These are phyloP conservation scores for Typhlichthys eigenmanni DNA, from an alignment of 2,797 vertebrate genomes.

Conservation along the genomic window DNA sequence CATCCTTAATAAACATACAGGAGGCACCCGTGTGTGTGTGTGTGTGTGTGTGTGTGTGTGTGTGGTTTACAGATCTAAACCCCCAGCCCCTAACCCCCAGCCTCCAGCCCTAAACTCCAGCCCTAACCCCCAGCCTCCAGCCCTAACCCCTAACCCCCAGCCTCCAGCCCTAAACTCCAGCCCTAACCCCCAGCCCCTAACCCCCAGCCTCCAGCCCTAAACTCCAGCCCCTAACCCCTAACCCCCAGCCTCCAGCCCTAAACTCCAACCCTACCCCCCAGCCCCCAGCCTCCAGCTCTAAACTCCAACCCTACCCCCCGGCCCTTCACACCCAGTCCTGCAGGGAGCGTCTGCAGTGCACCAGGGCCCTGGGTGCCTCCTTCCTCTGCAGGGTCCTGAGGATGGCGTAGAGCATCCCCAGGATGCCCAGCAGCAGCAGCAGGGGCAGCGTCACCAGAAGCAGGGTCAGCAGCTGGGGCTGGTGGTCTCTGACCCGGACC, in stretches of 20 bases:
- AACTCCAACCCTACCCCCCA: background rate
- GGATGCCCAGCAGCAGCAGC: slow-evolving; percentile 87
- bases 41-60: no score
- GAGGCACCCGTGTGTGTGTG: no score
- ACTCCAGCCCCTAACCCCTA: no score
- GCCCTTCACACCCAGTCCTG: slow-evolving; percentile 93
- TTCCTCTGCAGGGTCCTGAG: slow-evolving; percentile 93
- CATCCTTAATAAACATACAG: no score
- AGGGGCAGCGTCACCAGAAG: slow-evolving; percentile 88
- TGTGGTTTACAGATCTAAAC: no score
- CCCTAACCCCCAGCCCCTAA: slow-evolving; percentile 60
- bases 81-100: no score
- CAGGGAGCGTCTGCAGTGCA: slow-evolving; percentile 97
- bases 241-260: no score
- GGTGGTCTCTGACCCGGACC: slow-evolving; percentile 84
- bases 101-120: no score
- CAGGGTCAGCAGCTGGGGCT: slow-evolving; percentile 84
- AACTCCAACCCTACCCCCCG: background rate
- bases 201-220: slow-evolving; percentile 78
- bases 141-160: background rate
- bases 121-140: background rate
- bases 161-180: background rate
- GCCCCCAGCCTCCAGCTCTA: background rate
- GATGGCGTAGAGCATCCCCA: slow-evolving; percentile 87
- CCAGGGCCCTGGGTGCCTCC: slow-evolving; percentile 85